These are phyloP conservation scores for Athene cunicularia DNA, from an alignment of 2,113 vertebrate genomes.

Conservation along the genomic window DNA sequence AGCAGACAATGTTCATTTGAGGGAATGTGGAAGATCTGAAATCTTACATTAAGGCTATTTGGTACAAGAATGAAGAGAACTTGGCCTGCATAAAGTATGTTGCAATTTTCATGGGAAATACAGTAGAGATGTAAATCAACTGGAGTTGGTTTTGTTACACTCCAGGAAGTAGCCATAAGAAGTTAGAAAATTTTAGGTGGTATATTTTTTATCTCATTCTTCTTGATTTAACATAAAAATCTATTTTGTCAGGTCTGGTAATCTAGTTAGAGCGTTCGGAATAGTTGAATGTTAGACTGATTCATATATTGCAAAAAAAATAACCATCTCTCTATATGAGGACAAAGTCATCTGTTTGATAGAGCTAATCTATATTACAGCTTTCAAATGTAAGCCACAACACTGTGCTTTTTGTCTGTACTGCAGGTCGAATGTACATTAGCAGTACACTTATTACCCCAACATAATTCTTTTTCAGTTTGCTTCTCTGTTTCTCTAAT, in stretches of 20 bases:
- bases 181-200: background rate
- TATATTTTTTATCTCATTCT: background rate
- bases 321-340: background rate
- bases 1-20: background rate
- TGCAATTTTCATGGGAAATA: background rate
- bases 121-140: background rate
- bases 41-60: background rate
- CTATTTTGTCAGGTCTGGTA: slow-evolving; percentile 15
- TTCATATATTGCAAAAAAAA: slow-evolving; percentile 23
- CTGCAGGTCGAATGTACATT: background rate
- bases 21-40: background rate
- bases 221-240: background rate
- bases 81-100: background rate
- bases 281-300: background rate
- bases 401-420: background rate
- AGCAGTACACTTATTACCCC: slow-evolving; percentile 10
- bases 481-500: background rate
- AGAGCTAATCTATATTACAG: background rate
- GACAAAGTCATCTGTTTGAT: background rate
- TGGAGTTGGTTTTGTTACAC: background rate
- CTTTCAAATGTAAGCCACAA: background rate
- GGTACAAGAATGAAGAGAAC: background rate
- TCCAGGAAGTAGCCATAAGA: background rate
- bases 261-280: background rate
- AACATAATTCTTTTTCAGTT: slow-evolving; percentile 12